Percentiles rank a stretch among this genome's conserved stretches.
These are phyloP conservation scores for Calycopis cecrops DNA, from an alignment of 1,140 invertebrate species.

Conservation along the genomic window DNA sequence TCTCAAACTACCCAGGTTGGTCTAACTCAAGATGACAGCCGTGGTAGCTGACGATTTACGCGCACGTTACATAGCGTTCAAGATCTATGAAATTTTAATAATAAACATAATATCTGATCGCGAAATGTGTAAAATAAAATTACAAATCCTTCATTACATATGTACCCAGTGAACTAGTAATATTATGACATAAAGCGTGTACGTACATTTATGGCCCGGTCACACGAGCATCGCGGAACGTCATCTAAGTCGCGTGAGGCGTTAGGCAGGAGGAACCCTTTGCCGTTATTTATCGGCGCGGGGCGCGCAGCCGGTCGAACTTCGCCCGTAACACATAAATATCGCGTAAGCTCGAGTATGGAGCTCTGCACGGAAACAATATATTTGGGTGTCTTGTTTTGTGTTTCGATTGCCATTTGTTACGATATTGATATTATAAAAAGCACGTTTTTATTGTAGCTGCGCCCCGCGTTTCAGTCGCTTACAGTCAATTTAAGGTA, in stretches of 20 bases:
- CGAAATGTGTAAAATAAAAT: too few species aligned
- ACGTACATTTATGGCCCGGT: constrained; percentile 24
- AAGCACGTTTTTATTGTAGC: background rate
- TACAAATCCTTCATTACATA: too few species aligned
- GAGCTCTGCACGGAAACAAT: constrained; percentile 1
- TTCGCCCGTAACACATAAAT: constrained; percentile 28
- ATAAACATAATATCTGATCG: too few species aligned
- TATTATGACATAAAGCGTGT: constrained; percentile 36
- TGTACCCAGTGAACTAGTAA: constrained; percentile 8
- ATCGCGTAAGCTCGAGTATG: constrained; percentile 20
- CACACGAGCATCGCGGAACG: constrained; percentile 33
- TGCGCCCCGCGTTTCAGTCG: background rate
- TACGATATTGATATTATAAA: background rate
- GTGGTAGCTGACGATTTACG: too few species aligned
- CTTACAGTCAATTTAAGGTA: background rate
- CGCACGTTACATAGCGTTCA: too few species aligned
- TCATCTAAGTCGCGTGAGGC: constrained; percentile 50
- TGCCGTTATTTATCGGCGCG: constrained; percentile 58
- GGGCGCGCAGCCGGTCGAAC: constrained; percentile 36
- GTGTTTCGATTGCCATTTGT: background rate
- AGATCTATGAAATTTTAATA: too few species aligned
- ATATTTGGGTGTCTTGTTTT: constrained; percentile 2
- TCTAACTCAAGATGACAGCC: too few species aligned
- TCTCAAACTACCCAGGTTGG: too few species aligned
- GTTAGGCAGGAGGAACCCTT: constrained; percentile 62